phyloP scores from a whole-genome alignment of 2,113 vertebrate species.

The Puntigrus tetrazona region DNA sequence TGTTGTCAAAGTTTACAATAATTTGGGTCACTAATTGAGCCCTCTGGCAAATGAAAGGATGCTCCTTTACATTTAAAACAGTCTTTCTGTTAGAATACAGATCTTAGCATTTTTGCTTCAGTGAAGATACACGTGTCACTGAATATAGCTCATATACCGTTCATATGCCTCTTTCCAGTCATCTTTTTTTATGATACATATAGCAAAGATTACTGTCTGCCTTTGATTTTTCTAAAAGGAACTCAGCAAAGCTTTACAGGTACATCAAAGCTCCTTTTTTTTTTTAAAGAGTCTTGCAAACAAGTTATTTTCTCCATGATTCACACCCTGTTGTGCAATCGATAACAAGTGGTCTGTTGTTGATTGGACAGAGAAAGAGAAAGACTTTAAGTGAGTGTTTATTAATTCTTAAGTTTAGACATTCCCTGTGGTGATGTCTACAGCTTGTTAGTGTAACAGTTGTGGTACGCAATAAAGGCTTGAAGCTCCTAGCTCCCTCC shows the following conservation, averaged over 20 bases:
- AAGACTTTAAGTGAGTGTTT: background rate
- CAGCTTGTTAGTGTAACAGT: too few relatives aligned
- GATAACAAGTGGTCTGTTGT: background rate
- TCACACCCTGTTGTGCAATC: background rate
- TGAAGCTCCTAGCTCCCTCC: too few relatives aligned
- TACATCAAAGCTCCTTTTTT: background rate
- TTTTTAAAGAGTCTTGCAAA: background rate
- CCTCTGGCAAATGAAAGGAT: background rate
- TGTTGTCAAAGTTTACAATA: background rate
- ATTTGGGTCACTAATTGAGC: constrained; percentile 9
- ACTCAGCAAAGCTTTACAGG: too few relatives aligned
- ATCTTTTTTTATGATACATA: background rate
- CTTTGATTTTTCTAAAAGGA: constrained; percentile 6
- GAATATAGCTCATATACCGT: background rate
- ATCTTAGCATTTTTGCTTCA: background rate
- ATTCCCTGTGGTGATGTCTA: background rate
- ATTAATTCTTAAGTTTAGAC: constrained; percentile 8
- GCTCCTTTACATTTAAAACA: background rate
- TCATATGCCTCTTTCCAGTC: background rate
- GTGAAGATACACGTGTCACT: background rate
- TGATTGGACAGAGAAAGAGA: background rate
- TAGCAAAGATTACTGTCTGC: background rate
- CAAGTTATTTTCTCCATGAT: background rate
- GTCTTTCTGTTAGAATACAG: background rate
- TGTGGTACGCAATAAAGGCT: too few relatives aligned